Evolutionary conservation across 92 coral and sea anemone genomes (phyloP).

Genomic region (Porites rus): DNA sequence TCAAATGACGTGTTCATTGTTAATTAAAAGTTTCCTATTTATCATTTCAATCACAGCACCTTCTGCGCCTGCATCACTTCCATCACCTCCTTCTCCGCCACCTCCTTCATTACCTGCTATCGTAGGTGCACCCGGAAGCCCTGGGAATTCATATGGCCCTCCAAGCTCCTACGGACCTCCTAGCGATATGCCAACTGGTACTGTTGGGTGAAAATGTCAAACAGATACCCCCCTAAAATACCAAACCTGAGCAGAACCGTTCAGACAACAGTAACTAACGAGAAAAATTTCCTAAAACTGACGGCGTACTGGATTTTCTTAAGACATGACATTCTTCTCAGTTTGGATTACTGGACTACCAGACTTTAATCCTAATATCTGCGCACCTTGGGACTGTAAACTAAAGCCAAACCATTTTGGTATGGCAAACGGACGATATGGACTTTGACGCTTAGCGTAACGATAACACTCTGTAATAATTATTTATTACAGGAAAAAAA

Average conservation of each 20-base stretch:
- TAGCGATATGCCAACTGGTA: constrained; percentile 10
- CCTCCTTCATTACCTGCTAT: constrained; percentile 19
- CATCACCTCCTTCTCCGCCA: neutral
- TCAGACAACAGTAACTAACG: neutral
- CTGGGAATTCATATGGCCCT: constrained; percentile 13
- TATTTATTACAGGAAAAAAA: too few relatives aligned
- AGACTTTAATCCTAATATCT: too few relatives aligned
- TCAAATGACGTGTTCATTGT: too few relatives aligned
- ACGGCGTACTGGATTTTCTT: too few relatives aligned
- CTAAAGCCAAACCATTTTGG: too few relatives aligned
- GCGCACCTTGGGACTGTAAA: too few relatives aligned
- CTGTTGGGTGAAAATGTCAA: constrained; percentile 12
- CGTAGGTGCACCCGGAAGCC: constrained; percentile 7
- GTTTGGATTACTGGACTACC: too few relatives aligned
- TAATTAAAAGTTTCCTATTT: neutral
- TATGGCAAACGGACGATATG: too few relatives aligned
- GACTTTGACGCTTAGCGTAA: too few relatives aligned
- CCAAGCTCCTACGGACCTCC: constrained; percentile 18
- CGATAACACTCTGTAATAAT: too few relatives aligned
- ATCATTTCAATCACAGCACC: constrained; percentile 8
- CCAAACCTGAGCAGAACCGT: neutral
- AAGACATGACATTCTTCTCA: too few relatives aligned
- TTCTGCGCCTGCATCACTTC: neutral
- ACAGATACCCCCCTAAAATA: neutral
- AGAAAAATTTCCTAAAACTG: neutral